Conservation (phyloP, 2,113 vertebrate genomes). For the Micromys minutus region DNA sequence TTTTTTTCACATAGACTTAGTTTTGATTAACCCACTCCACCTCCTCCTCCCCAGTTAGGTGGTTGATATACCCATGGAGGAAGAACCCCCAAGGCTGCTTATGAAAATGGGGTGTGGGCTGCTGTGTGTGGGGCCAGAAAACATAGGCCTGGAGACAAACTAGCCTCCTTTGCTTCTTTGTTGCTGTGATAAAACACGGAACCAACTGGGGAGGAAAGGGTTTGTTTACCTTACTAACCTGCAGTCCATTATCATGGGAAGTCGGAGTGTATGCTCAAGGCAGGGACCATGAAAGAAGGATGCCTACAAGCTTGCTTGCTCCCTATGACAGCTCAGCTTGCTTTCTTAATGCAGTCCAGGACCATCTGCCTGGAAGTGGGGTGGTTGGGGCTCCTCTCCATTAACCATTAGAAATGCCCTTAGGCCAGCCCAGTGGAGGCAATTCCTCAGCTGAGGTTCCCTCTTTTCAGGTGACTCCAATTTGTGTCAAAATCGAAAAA, state of each 20-base stretch:
- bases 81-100: background rate
- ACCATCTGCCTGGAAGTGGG: background rate
- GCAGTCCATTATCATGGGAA: background rate
- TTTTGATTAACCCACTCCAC: background rate
- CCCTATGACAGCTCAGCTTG: background rate
- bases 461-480: background rate
- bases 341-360: background rate
- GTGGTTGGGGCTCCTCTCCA: background rate
- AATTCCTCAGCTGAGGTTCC: background rate
- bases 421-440: background rate
- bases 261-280: background rate
- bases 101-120: background rate
- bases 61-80: background rate
- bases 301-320: background rate
- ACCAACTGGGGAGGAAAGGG: background rate
- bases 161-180: background rate
- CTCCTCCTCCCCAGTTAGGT: background rate
- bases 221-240: background rate
- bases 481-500: background rate
- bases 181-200: background rate
- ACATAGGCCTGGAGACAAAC: background rate
- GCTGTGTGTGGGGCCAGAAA: background rate
- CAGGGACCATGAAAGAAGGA: background rate
- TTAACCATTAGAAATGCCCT: background rate
- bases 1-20: background rate